phyloP scores from a whole-genome alignment of 2,888 invertebrate genomes.

The Phasia obesa region DNA sequence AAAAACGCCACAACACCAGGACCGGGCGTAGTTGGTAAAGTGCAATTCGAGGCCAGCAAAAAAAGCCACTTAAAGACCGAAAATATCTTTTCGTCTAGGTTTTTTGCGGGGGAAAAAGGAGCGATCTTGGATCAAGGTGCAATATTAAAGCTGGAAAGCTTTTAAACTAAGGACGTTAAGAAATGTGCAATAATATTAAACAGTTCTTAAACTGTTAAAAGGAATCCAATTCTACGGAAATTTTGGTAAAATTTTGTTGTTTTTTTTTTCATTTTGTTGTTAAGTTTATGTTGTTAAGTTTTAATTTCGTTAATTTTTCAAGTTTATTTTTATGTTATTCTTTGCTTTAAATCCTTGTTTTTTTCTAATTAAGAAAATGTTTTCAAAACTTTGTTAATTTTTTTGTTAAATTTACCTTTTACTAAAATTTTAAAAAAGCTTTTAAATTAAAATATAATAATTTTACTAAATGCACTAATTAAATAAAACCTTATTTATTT shows the following conservation, averaged over 20 bases:
- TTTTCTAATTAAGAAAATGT: no score
- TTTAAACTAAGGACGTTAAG: constrained; percentile 46
- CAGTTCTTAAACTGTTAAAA: constrained; percentile 3
- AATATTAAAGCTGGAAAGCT: constrained; percentile 56
- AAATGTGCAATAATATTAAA: constrained; percentile 58
- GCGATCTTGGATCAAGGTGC: constrained; percentile 48
- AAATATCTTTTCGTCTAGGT: neutral
- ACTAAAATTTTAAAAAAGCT: no score
- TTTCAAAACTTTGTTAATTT: no score
- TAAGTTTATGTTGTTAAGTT: constrained; percentile 27
- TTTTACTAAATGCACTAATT: no score
- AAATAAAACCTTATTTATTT: no score
- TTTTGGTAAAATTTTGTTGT: constrained; percentile 31
- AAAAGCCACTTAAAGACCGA: neutral
- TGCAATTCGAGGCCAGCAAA: constrained; percentile 72
- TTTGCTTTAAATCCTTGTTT: no score
- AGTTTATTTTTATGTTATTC: no score
- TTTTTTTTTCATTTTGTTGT: constrained; percentile 6
- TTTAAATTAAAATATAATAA: no score
- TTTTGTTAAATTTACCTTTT: neutral
- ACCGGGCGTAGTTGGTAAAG: constrained; percentile 75
- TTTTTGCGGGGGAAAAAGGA: constrained; percentile 23
- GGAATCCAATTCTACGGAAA: neutral
- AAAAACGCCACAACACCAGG: constrained; percentile 61
- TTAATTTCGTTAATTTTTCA: neutral